Evolutionary conservation across 2,113 vertebrate genomes (phyloP), one percentile per base, ranked within the genome.

Genomic region (Pogonocichla stellata): DNA sequence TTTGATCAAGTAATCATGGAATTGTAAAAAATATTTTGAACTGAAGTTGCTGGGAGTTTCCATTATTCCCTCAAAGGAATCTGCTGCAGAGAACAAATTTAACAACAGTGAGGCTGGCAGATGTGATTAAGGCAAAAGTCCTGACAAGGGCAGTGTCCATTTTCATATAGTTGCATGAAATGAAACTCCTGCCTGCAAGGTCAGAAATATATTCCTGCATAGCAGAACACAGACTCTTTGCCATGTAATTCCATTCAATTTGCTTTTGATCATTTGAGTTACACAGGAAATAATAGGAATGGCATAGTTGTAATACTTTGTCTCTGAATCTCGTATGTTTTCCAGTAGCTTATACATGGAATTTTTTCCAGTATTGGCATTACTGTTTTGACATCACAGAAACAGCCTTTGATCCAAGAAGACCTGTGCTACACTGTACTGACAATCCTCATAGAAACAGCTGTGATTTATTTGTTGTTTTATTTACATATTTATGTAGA

Each of bases 361-460:
- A 60, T 80, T 47, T 77, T 78, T 70, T 91, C 62, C 70, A 66
- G 51, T 85, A 58, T 48, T 83, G 24, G 40, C 86, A 96, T 92
- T 93, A 85, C 38, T 95, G 12, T 89, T 86, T 90, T 86, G 38
- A 80, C 71, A 82, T 61, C 34, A 64, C 61, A 87, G 85, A 96
- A 96, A 65, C 51, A 65, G 18, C 40, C 57, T 57, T 77, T 88
- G 2, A 17, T 72, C 31, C 42, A 89, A 92, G 65, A 95, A 92
- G 71, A 74, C 40, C 79, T 96, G 89, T 93, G 78, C 71, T 74
- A 14, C 85, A 72, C 94, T 82, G 80, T 97, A 72, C 66, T 97
- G 98, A 98, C 98, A 98, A 98, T 98, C 98, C 77, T 78, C 57
- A 2, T 88, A 29, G 94, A 95, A 94, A 78, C 70, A 94, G 40